Conservation (phyloP, 1,140 invertebrate species). For the Bemisia tabaci region DNA sequence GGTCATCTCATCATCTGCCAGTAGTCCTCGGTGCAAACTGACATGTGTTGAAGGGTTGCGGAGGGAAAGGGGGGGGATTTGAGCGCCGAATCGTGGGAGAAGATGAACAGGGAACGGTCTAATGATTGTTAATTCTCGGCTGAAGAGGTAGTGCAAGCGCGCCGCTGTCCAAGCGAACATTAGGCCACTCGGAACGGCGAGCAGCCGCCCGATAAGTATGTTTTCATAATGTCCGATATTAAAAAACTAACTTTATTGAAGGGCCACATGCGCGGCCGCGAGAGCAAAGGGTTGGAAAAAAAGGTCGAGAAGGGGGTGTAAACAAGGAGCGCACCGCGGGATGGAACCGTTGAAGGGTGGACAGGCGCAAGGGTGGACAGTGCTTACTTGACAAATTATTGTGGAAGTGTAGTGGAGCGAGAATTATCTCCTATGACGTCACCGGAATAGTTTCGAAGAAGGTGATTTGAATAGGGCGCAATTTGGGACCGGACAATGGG, state of each 20-base stretch:
- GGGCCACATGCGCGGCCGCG: neutral
- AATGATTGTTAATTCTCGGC: neutral
- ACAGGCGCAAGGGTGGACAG: neutral
- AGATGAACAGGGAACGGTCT: no score
- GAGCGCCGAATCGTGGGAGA: neutral
- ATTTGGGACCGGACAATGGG: neutral
- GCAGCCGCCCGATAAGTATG: neutral
- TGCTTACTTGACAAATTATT: neutral
- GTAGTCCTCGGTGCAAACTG: no score
- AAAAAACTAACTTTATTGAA: neutral
- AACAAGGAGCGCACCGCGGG: neutral
- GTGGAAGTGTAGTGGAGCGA: neutral
- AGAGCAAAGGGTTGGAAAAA: neutral
- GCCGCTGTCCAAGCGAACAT: neutral
- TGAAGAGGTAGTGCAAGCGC: neutral
- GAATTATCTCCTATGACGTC: neutral
- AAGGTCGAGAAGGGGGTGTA: neutral
- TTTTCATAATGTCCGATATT: neutral
- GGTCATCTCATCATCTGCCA: no score
- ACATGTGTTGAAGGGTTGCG: neutral
- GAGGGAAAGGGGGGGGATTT: neutral
- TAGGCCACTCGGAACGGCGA: neutral
- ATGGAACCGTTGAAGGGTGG: neutral
- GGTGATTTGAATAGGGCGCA: neutral
- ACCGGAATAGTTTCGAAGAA: neutral